These are phyloP conservation scores for Grus americana DNA, from an alignment of 2,113 vertebrate species.

Conservation along the genomic window DNA sequence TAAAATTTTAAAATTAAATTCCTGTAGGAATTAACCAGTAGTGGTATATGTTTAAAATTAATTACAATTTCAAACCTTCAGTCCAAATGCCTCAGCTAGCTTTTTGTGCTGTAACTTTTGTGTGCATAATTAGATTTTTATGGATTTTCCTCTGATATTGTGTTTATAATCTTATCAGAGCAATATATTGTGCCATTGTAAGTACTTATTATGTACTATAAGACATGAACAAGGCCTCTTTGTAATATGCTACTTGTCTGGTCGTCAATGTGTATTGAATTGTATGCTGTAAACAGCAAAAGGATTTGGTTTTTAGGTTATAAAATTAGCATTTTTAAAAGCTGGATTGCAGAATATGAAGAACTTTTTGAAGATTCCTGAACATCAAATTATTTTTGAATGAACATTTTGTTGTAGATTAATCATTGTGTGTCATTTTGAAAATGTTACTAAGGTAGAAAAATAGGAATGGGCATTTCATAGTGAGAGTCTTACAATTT, in stretches of 20 bases:
- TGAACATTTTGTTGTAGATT: neutral
- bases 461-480: neutral
- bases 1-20: slow-evolving; percentile 67
- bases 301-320: slow-evolving; percentile 16
- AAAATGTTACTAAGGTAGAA: neutral
- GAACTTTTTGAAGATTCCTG: neutral
- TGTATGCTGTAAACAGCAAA: neutral
- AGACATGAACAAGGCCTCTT: slow-evolving; percentile 4
- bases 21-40: slow-evolving; percentile 23
- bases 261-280: slow-evolving; percentile 14
- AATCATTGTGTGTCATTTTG: neutral
- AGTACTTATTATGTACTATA: slow-evolving; percentile 45
- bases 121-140: slow-evolving; percentile 61
- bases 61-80: slow-evolving; percentile 56
- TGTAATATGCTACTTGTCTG: slow-evolving; percentile 26
- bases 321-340: slow-evolving; percentile 49
- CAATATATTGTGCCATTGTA: slow-evolving; percentile 43
- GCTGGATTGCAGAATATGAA: slow-evolving; percentile 8
- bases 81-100: slow-evolving; percentile 18
- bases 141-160: slow-evolving; percentile 65
- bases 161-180: slow-evolving; percentile 67
- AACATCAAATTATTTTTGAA: slow-evolving; percentile 20
- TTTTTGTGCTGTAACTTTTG: slow-evolving; percentile 50
- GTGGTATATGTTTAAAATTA: slow-evolving; percentile 61
- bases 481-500: neutral